phyloP scores from a whole-genome alignment of 2,797 vertebrate species.

The Pipistrellus pygmaeus region DNA sequence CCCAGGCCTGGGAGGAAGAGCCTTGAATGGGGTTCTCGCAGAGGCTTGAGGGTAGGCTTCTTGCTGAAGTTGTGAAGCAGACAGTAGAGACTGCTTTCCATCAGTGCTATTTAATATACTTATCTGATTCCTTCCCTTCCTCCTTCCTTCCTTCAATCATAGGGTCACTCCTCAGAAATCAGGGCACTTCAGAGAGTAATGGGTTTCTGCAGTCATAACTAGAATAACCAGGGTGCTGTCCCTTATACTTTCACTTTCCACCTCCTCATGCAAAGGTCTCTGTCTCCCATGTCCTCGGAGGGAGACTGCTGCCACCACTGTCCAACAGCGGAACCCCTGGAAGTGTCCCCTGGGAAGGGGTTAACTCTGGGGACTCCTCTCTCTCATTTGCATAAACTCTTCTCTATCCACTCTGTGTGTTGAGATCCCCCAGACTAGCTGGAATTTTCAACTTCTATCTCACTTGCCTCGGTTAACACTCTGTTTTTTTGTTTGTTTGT shows the following conservation, averaged over 20 bases:
- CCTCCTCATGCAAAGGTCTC: neutral
- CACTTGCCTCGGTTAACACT: neutral
- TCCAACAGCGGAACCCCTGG: neutral
- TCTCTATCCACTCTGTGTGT: neutral
- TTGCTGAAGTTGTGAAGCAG: neutral
- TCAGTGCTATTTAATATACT: neutral
- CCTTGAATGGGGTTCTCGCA: neutral
- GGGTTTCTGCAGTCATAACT: neutral
- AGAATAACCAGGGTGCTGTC: neutral
- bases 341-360: neutral
- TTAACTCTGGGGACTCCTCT: neutral
- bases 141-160: neutral
- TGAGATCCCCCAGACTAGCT: neutral
- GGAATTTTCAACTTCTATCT: neutral
- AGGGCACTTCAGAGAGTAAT: neutral
- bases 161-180: neutral
- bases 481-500: neutral
- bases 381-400: neutral
- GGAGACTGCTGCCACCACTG: neutral
- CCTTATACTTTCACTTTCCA: neutral
- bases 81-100: neutral
- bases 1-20: too few species aligned
- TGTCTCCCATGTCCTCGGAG: neutral
- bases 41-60: neutral
- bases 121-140: neutral